Base-by-base conservation (phyloP, 23 tunicate genomes). In the Phallusia fumigata region DNA sequence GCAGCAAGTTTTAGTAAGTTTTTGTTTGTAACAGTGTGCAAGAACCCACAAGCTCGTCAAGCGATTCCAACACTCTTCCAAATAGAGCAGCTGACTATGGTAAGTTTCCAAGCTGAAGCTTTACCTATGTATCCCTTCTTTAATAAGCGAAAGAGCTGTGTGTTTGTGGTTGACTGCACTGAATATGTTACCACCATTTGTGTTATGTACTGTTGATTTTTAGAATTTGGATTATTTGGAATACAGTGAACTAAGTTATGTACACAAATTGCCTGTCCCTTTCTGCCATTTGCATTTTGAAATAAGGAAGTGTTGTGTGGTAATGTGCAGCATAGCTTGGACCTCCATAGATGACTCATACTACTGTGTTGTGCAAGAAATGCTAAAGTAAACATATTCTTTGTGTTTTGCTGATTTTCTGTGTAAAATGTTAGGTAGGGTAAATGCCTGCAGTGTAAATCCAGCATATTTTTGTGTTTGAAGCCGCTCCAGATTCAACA, bases 401-500 rank as follows among this genome's bases (percentile, higher is more conserved):
- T 58, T 58, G 3, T 58, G 11, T 58, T 58, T 58, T 21, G 18
- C 58, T 13, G 18, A 58, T 58, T 13, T 22, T 58, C 1, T 58
- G 69, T 21, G 8, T 58, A 58, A 8, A 24, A 58, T 51, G 58
- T 51, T 15, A 13, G 18, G 18, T 13, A 51, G 18, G 15, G 18
- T 51, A 13, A 51, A 51, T 51, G 58, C 15, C 11, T 58, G 28
- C 28, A 58, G 28, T 21, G 28, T 58, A 40, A 40, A 40, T 40
- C 10, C 47, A 5, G 47, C 47, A 58, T 21, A 58, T 6, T 58
- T 3, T 3, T 58, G 26, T 58, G 26, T 58, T 24, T 44, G 19
- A n/a, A 83, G 80, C 80, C 22, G 79, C 73, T 40, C 74, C 80
- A 3, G 86, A 83, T 83, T 83, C 86, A 22, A 74, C 86, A 2